These are phyloP conservation scores for Cheilosia variabilis DNA, from an alignment of 2,888 invertebrate genomes.

Conservation along the genomic window DNA sequence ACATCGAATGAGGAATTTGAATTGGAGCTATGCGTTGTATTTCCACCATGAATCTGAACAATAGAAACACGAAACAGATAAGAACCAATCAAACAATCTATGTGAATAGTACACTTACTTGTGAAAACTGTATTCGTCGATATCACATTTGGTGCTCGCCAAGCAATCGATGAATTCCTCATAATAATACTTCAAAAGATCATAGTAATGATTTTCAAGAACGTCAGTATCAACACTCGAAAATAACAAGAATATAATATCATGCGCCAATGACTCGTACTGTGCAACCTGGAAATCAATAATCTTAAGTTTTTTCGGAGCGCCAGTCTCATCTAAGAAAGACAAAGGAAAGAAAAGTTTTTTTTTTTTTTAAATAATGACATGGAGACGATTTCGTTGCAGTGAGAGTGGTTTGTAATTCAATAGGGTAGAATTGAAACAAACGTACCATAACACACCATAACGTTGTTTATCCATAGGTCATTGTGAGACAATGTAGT, in stretches of 20 bases:
- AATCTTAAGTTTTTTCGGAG: conserved; percentile 85
- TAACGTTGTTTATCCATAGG: conserved; percentile 87
- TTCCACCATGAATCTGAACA: conserved; percentile 82
- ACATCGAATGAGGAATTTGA: conserved; percentile 84
- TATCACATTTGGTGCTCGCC: conserved; percentile 81
- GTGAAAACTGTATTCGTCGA: conserved; percentile 83
- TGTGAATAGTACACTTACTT: conserved; percentile 78
- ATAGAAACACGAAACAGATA: neutral
- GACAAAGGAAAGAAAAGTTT: conserved; percentile 52
- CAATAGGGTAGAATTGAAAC: too few species aligned
- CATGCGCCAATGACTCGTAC: conserved; percentile 84
- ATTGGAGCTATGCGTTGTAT: conserved; percentile 82
- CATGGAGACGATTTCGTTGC: neutral
- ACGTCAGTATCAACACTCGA: conserved; percentile 84
- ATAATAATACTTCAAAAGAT: conserved; percentile 85
- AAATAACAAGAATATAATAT: conserved; percentile 85
- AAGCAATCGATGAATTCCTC: conserved; percentile 84
- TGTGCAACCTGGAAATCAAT: conserved; percentile 86
- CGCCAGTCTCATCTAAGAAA: conserved; percentile 79
- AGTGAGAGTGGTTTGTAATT: too few species aligned
- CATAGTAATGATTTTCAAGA: conserved; percentile 84
- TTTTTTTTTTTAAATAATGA: too few species aligned
- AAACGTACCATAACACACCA: conserved; percentile 84
- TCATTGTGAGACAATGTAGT: conserved; percentile 85
- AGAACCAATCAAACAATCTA: too few species aligned